Conservation (phyloP, 1,140 invertebrate genomes). For the Aphis gossypii region DNA sequence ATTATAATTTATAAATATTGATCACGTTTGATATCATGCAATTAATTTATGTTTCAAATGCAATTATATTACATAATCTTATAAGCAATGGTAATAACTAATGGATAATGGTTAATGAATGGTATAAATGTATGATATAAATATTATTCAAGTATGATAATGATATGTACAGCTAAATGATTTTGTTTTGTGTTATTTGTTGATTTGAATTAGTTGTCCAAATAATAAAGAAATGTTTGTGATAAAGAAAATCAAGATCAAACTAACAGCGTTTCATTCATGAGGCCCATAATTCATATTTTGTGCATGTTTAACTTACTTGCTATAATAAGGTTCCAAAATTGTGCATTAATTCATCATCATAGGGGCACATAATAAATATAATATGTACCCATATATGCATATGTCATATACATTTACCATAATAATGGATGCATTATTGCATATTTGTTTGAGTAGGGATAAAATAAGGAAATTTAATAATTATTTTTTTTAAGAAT, state of each 20-base stretch:
- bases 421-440: not conserved
- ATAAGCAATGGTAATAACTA: not conserved
- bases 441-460: not conserved
- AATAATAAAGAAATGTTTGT: not conserved
- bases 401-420: not conserved
- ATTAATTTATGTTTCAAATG: not conserved
- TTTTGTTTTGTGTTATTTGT: not conserved
- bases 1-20: not conserved
- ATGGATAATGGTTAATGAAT: not conserved
- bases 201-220: not conserved
- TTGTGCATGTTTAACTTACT: not conserved
- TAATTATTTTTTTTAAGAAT: not conserved
- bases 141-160: not conserved
- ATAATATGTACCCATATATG: not conserved
- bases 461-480: not conserved
- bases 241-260: not conserved
- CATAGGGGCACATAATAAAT: not conserved
- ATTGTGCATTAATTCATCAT: not conserved
- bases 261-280: not conserved
- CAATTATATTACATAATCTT: not conserved
- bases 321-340: not conserved
- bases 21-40: not conserved
- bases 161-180: not conserved
- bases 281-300: constrained; percentile 12
- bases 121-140: not conserved